Conservation (phyloP, 2,113 vertebrate species). For the Prionailurus viverrinus region DNA sequence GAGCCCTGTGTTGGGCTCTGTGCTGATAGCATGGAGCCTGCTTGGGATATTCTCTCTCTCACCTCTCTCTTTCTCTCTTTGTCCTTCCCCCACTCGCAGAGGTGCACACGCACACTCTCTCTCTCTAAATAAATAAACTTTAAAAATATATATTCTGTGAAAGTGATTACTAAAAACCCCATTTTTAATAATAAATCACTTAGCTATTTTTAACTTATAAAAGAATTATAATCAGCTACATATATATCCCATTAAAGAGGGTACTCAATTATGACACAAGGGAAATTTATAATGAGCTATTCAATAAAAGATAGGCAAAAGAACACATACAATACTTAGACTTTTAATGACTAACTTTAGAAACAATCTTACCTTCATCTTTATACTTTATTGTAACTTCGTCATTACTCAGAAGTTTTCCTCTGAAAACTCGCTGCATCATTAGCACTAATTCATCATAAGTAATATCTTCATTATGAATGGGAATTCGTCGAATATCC, state of each 20-base stretch:
- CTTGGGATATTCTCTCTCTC: too few relatives aligned
- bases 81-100: too few relatives aligned
- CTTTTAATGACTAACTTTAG: conserved; percentile 4
- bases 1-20: too few relatives aligned
- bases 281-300: not conserved
- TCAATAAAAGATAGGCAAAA: conserved; percentile 26
- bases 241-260: not conserved
- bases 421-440: conserved; percentile 99
- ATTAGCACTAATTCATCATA: conserved; percentile 99
- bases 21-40: too few relatives aligned
- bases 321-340: not conserved
- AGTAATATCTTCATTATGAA: conserved; percentile 99
- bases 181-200: conserved; percentile 39
- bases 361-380: conserved; percentile 94
- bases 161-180: not conserved
- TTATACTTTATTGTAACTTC: conserved; percentile 99
- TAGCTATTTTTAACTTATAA: conserved; percentile 51
- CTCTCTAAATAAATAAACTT: too few relatives aligned
- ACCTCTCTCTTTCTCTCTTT: too few relatives aligned
- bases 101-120: too few relatives aligned
- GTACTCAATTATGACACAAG: not conserved
- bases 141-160: too few relatives aligned
- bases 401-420: conserved; percentile 97
- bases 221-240: conserved; percentile 39
- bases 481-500: conserved; percentile 98